Percentiles rank a stretch among this genome's conserved stretches.
These are phyloP conservation scores for Spatulosminthurus flaviceps DNA, from an alignment of 2,888 invertebrate genomes.

Conservation along the genomic window DNA sequence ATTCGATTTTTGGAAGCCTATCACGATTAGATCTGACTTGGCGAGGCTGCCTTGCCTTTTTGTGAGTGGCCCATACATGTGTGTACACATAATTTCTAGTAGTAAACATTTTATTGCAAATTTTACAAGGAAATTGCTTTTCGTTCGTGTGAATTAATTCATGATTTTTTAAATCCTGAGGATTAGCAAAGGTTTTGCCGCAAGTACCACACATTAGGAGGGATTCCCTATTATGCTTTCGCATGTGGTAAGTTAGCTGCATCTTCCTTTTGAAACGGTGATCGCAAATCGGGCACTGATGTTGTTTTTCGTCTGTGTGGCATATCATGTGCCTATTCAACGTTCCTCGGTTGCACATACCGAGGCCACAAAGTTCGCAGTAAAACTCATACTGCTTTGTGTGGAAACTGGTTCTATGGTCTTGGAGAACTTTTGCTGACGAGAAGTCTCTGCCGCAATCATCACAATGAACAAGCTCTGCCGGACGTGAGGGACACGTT, in stretches of 20 bases:
- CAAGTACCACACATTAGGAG: slow-evolving; percentile 31
- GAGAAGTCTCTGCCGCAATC: slow-evolving; percentile 5
- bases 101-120: slow-evolving; percentile 8
- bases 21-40: too few species aligned
- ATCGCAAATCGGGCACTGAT: slow-evolving; percentile 18
- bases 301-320: slow-evolving; percentile 2
- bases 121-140: slow-evolving; percentile 2
- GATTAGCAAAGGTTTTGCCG: slow-evolving; percentile 31
- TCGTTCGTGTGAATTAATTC: slow-evolving; percentile 4
- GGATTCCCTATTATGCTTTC: slow-evolving; percentile 19
- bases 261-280: slow-evolving; percentile 31
- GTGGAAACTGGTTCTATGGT: slow-evolving; percentile 18
- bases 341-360: neutral
- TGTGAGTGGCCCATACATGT: slow-evolving; percentile 13
- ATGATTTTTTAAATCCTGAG: slow-evolving; percentile 8
- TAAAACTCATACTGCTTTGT: slow-evolving; percentile 32
- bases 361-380: slow-evolving; percentile 34
- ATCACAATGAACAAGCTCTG: neutral
- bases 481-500: neutral
- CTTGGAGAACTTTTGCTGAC: neutral
- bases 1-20: too few species aligned
- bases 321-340: slow-evolving; percentile 27
- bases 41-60: neutral
- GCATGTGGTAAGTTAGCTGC: slow-evolving; percentile 22
- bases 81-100: neutral